These are phyloP conservation scores for Hirtodrosophila confusa DNA, from an alignment of 2,888 invertebrate genomes.

Conservation along the genomic window DNA sequence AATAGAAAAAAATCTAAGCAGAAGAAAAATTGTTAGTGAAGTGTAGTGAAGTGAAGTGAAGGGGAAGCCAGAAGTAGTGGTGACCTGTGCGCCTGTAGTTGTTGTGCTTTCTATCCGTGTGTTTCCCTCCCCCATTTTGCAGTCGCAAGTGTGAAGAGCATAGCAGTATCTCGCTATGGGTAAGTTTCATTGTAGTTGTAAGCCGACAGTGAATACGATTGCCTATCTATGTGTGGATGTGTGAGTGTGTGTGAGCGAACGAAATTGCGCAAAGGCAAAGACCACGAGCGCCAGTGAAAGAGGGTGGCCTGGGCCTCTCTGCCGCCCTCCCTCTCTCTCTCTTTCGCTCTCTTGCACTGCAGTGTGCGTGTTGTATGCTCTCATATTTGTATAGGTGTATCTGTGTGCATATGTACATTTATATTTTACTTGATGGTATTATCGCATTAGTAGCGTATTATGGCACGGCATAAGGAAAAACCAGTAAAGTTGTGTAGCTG, in stretches of 20 bases:
- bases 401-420: constrained; percentile 15
- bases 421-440: constrained; percentile 62
- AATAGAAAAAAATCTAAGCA: constrained; percentile 71
- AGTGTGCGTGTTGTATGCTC: constrained; percentile 34
- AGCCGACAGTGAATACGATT: constrained; percentile 51
- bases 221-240: constrained; percentile 27
- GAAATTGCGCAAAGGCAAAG: constrained; percentile 70
- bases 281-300: constrained; percentile 54
- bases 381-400: constrained; percentile 21
- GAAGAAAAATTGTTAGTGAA: constrained; percentile 62
- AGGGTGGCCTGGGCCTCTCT: constrained; percentile 60
- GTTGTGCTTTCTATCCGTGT: constrained; percentile 55
- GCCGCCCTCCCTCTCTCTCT: constrained; percentile 20
- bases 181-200: constrained; percentile 67
- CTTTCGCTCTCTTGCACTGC: constrained; percentile 24
- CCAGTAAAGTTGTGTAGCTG: constrained; percentile 16
- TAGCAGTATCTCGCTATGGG: constrained; percentile 75
- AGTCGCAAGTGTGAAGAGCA: constrained; percentile 75
- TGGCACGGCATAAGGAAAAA: constrained; percentile 47
- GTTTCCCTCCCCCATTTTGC: constrained; percentile 75
- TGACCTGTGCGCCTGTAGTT: constrained; percentile 68
- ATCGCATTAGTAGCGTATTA: constrained; percentile 65
- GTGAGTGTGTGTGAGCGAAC: constrained; percentile 50
- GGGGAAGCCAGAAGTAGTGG: constrained; percentile 70
- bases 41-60: constrained; percentile 61